Conservation (phyloP, 2,797 vertebrate species). For the Amblyraja radiata region DNA sequence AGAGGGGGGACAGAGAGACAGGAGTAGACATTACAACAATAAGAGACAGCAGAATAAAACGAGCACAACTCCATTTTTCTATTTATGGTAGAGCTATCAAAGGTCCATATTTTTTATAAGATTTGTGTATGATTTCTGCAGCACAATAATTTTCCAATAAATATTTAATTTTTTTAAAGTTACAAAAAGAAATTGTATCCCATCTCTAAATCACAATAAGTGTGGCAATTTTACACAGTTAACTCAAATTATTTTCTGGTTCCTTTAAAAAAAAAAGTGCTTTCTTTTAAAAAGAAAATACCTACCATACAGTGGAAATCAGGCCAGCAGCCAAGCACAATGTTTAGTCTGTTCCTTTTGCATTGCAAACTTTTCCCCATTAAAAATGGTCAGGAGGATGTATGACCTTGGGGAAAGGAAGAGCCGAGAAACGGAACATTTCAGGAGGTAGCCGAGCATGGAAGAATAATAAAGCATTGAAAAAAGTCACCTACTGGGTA, state of each 20-base stretch:
- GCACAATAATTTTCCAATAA: slow-evolving; percentile 12
- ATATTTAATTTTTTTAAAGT: slow-evolving; percentile 21
- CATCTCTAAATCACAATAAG: slow-evolving; percentile 27
- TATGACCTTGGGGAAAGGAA: not conserved
- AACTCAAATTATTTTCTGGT: slow-evolving; percentile 30
- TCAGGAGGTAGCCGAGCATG: not conserved
- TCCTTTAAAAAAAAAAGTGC: not conserved
- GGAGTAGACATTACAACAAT: slow-evolving; percentile 37
- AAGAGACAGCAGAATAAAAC: not conserved
- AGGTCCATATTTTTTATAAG: not conserved
- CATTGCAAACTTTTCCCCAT: not conserved
- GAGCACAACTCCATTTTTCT: slow-evolving; percentile 12
- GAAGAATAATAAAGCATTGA: slow-evolving; percentile 13
- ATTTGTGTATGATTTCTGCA: slow-evolving; percentile 2
- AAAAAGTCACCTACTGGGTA: not conserved
- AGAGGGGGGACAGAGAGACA: slow-evolving; percentile 49
- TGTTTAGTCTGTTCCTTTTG: not conserved
- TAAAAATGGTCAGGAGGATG: not conserved
- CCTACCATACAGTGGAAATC: slow-evolving; percentile 10
- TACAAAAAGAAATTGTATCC: slow-evolving; percentile 26
- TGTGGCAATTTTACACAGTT: not conserved
- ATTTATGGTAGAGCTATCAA: slow-evolving; percentile 19
- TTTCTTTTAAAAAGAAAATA: slow-evolving; percentile 8
- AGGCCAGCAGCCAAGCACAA: not conserved
- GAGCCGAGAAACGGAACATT: not conserved